A percentile compares a stretch with the other conserved stretches of the same genome.
phyloP scores from a whole-genome alignment of 2,888 invertebrate species.

The Dolichomitus sp. region DNA sequence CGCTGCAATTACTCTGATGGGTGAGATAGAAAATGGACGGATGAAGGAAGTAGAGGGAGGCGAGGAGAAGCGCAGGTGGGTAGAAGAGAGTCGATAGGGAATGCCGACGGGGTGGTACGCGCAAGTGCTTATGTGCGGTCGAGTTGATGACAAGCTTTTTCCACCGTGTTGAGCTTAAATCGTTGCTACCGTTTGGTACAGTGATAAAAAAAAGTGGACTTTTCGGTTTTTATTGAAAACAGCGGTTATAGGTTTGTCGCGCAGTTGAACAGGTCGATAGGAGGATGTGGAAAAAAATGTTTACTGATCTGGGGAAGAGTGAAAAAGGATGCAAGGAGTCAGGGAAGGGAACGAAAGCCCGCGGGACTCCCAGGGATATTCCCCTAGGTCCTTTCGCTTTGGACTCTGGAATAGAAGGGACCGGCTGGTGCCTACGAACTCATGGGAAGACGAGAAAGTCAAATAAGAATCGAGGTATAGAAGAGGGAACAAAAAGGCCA shows the following conservation, averaged over 20 bases:
- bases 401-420: slow-evolving; percentile 55
- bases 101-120: slow-evolving; percentile 5
- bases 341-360: slow-evolving; percentile 19
- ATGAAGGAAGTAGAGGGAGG: slow-evolving; percentile 19
- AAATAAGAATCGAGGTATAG: slow-evolving; percentile 63
- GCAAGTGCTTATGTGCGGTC: slow-evolving; percentile 28
- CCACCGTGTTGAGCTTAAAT: slow-evolving; percentile 10
- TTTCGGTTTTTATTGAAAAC: neutral
- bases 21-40: neutral
- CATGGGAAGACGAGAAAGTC: slow-evolving; percentile 61
- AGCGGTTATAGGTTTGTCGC: neutral
- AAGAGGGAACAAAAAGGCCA: slow-evolving; percentile 25
- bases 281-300: neutral
- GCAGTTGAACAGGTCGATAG: neutral
- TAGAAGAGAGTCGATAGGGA: slow-evolving; percentile 34
- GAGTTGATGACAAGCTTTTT: slow-evolving; percentile 43
- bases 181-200: neutral
- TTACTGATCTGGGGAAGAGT: neutral
- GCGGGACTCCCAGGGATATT: slow-evolving; percentile 48
- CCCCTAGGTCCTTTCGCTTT: slow-evolving; percentile 33
- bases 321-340: neutral
- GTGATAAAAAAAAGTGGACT: neutral
- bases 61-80: slow-evolving; percentile 33
- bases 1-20: slow-evolving; percentile 79
- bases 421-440: slow-evolving; percentile 30